Evolutionary conservation across 2,888 invertebrate genomes (phyloP), one percentile per base, ranked within the genome.

Genomic region (Nemoura dubitans): DNA sequence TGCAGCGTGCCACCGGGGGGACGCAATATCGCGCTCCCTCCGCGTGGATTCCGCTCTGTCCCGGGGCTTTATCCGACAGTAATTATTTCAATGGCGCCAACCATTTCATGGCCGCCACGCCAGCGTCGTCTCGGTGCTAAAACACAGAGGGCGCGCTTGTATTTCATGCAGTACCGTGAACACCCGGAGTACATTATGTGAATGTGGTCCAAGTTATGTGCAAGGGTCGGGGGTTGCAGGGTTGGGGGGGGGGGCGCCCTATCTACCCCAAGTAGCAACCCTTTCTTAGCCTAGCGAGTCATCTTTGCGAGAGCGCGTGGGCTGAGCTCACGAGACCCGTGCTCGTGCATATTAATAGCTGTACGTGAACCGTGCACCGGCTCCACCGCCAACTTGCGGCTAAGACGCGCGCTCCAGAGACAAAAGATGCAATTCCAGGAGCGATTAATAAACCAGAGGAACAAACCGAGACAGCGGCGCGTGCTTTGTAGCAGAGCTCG

Each of bases 391-490:
- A 43, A 83, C 83, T 83, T 83, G 83, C 83, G 83, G 83, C 83
- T 42, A 36, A 10, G 36, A 6, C 82, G 27, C 3, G 76, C n/a
- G n/a, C n/a, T 21, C 59, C 3, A 25, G 42, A 83, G 83, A 83
- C 83, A 83, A 83, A 83, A 83, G 83, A 83, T 26, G 83, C 83
- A 42, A 83, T 83, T 83, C 83, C 42, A 36, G 26, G 26, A 14
- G 25, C 83, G 26, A 83, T 83, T 83, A 83, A 83, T 83, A 83
- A 83, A 83, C 36, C 83, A 83, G 26, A 83, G 30, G 81, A 81
- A 81, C 81, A 81, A 81, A 29, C 81, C 59, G 59, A 59, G 21
- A 59, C 59, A 59, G 59, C 59, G 59, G 21, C 59, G 59, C 59
- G 59, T 21, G 59, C 16, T 59, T 21, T 2, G 59, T 21, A 3